Conservation (phyloP, 2,888 invertebrate genomes). For the Hypena proboscidalis region DNA sequence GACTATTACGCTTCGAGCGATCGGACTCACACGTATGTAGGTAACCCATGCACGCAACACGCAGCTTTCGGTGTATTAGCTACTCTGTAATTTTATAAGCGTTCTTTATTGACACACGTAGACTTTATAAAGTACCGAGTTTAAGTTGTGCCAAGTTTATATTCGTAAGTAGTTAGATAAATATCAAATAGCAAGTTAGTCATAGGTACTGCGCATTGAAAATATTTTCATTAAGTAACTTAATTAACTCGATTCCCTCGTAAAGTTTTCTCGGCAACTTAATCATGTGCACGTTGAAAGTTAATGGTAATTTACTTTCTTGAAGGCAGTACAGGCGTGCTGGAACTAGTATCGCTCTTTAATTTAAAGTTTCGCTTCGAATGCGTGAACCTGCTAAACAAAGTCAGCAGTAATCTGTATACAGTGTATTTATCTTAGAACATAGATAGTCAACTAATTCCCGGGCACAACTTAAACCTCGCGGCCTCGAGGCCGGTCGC, state of each 20-base stretch:
- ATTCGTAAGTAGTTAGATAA: conserved; percentile 23
- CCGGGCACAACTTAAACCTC: conserved; percentile 74
- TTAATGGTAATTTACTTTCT: conserved; percentile 64
- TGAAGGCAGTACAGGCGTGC: conserved; percentile 45
- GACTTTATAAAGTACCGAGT: conserved; percentile 56
- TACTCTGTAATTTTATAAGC: conserved; percentile 65
- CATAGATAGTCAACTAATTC: conserved; percentile 38
- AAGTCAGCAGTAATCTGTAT: conserved; percentile 37
- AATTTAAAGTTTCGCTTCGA: conserved; percentile 63
- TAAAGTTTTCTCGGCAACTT: conserved; percentile 56
- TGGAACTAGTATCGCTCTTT: conserved; percentile 53
- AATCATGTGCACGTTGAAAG: conserved; percentile 59
- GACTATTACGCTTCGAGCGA: conserved; percentile 70
- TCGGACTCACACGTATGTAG: conserved; percentile 69
- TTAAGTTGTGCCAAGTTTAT: conserved; percentile 71
- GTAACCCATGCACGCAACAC: conserved; percentile 75
- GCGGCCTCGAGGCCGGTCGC: conserved; percentile 76
- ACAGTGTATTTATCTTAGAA: conserved; percentile 36
- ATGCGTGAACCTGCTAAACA: conserved; percentile 50
- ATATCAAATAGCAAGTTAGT: conserved; percentile 26
- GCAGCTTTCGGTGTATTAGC: conserved; percentile 81
- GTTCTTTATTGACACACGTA: conserved; percentile 67
- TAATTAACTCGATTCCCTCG: conserved; percentile 48
- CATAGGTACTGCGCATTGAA: conserved; percentile 31
- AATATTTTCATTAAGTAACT: conserved; percentile 45